phyloP scores from a whole-genome alignment of 2,113 vertebrate species.

The Nipponia nippon region DNA sequence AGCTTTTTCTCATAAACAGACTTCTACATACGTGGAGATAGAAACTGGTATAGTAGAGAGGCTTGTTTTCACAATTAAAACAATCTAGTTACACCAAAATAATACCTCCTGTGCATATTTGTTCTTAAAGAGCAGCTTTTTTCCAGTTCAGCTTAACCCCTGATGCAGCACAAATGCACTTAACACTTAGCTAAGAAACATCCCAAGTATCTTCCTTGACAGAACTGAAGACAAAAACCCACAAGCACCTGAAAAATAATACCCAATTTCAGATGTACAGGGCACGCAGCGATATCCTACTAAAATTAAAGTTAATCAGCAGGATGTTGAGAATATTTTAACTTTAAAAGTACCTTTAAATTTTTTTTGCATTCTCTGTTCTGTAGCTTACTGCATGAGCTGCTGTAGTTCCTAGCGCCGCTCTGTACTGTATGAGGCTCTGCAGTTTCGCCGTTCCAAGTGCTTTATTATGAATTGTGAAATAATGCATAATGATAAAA shows the following conservation, averaged over 20 bases:
- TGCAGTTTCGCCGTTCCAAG: neutral
- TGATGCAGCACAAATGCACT: neutral
- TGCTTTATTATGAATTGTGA: neutral
- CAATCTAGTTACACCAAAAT: neutral
- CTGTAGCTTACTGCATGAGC: neutral
- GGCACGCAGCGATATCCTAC: neutral
- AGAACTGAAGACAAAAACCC: neutral
- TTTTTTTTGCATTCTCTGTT: neutral
- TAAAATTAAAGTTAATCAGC: neutral
- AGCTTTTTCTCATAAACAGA: neutral
- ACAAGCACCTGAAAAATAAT: neutral
- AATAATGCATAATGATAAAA: neutral
- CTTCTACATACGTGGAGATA: neutral
- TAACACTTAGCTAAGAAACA: neutral
- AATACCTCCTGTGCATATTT: neutral
- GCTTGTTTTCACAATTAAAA: neutral
- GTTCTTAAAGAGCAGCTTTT: neutral
- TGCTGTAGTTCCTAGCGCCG: neutral
- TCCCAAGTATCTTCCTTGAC: neutral
- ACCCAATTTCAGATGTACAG: neutral
- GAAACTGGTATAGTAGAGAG: neutral
- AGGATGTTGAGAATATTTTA: neutral
- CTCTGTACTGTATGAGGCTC: neutral
- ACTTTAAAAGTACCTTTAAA: neutral
- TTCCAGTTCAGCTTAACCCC: neutral